Evolutionary conservation across 2,888 invertebrate species (phyloP).

Genomic region (Caenorhabditis wallacei): DNA sequence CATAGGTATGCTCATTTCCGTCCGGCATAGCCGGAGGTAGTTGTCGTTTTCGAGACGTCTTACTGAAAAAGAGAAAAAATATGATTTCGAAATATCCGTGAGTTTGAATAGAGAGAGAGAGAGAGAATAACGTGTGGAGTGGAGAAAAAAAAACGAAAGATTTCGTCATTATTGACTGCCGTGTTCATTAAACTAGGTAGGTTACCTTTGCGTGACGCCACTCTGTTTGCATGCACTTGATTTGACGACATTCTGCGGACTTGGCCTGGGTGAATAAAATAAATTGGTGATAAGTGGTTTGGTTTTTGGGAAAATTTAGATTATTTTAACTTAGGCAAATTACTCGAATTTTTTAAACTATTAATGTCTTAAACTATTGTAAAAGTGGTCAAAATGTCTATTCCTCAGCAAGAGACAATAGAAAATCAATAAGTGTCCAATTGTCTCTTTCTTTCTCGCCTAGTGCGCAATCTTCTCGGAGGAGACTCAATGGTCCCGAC

Average conservation of each 20-base stretch:
- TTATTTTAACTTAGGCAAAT: constrained; percentile 1
- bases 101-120: neutral
- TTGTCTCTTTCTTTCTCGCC: neutral
- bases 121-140: constrained; percentile 4
- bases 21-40: constrained; percentile 57
- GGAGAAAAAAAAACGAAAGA: constrained; percentile 39
- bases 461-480: neutral
- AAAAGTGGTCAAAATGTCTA: neutral
- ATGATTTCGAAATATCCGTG: constrained; percentile 30
- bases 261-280: constrained; percentile 34
- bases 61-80: constrained; percentile 48
- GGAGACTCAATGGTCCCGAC: neutral
- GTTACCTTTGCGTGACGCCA: constrained; percentile 57
- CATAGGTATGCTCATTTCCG: constrained; percentile 49
- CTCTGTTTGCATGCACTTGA: constrained; percentile 52
- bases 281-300: constrained; percentile 42
- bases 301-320: neutral
- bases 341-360: neutral
- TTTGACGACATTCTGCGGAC: constrained; percentile 63
- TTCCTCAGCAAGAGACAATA: neutral
- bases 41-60: constrained; percentile 52
- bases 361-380: neutral
- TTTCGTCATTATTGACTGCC: constrained; percentile 62
- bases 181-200: constrained; percentile 61
- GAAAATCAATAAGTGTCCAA: neutral